Base-by-base conservation (phyloP, 2,113 vertebrate genomes). In the Mormyrus iriodes region DNA sequence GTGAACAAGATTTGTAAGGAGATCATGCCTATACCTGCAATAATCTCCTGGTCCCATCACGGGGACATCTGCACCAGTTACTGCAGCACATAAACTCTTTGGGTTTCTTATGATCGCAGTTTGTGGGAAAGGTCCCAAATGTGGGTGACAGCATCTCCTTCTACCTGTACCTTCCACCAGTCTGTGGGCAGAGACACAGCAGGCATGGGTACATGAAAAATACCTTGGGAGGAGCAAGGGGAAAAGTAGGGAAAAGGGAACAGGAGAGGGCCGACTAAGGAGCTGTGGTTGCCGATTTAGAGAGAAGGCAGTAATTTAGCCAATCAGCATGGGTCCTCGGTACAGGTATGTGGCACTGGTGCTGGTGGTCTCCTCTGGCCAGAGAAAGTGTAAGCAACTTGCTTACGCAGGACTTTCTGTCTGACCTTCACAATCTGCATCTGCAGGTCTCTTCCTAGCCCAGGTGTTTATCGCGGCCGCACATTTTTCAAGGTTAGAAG, bases 401-500 rank as follows among this genome's bases (percentile, higher is more conserved):
- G 58, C 58, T n/a, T 61, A 61, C 2, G 0, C 58, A 61, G 58
- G 58, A n/a, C 58, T n/a, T 61, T 61, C 58, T 61, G 0, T 61
- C 0, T 61, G 58, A 21, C 19, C 52, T 55, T 61, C 58, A 61
- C 21, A 61, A 0, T 61, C 58, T 61, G 58, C 24, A 61, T 48
- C 39, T 49, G 19, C 27, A 31, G n/a, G 52, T 87, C 4, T 21
- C 12, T 39, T 31, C 35, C 42, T 55, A 17, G 49, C n/a, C 51
- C 48, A 49, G n/a, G 27, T 35, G 31, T 9, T 88, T 82, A 58
- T 84, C 10, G 13, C 48, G 1, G n/a, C 13, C 46, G n/a, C 83
- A n/a, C 65, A 7, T 51, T 35, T 49, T 51, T 89, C 88, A 89
- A 89, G 88, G 88, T 84, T 58, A 61, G 31, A 55, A 39, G 24